A percentile compares a stretch with the other conserved stretches of the same genome.
Conservation (phyloP, 2,888 invertebrate species). For the Cerceris ruficornis region DNA sequence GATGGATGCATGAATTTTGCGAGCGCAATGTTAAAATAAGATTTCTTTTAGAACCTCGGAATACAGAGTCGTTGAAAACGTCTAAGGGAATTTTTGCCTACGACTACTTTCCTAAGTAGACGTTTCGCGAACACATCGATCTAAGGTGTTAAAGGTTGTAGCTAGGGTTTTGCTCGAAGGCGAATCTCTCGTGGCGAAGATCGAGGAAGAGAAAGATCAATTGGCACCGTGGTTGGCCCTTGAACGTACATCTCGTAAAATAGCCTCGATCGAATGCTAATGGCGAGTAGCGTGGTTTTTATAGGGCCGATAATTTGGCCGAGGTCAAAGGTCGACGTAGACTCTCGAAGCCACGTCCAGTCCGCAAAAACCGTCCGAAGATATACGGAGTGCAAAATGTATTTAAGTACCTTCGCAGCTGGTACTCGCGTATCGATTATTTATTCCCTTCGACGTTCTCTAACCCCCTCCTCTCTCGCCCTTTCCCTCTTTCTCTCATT, state of each 20-base stretch:
- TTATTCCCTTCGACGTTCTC: slow-evolving; percentile 45
- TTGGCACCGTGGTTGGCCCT: slow-evolving; percentile 41
- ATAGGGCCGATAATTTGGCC: slow-evolving; percentile 62
- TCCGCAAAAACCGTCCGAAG: slow-evolving; percentile 29
- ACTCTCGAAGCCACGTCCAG: slow-evolving; percentile 28
- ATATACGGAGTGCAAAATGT: slow-evolving; percentile 60
- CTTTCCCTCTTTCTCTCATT: too few species aligned
- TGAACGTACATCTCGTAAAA: slow-evolving; percentile 55
- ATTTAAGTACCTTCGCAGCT: slow-evolving; percentile 55
- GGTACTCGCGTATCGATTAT: slow-evolving; percentile 60
- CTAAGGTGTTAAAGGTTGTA: too few species aligned
- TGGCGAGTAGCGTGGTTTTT: slow-evolving; percentile 62
- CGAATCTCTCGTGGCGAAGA: slow-evolving; percentile 14
- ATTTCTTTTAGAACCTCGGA: too few species aligned
- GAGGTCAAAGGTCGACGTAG: slow-evolving; percentile 51
- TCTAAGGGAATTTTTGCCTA: too few species aligned
- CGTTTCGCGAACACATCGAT: background rate
- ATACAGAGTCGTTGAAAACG: too few species aligned
- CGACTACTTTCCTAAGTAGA: too few species aligned
- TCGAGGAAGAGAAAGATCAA: slow-evolving; percentile 38
- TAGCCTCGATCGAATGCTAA: slow-evolving; percentile 64
- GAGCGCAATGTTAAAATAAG: too few species aligned
- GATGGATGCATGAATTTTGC: too few species aligned
- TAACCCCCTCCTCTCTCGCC: background rate
- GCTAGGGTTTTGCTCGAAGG: background rate